Evolutionary conservation across 35 echinoderm and acorn worm species (phyloP), one percentile per base, ranked within the genome.

Genomic region (Chiridota heheva): DNA sequence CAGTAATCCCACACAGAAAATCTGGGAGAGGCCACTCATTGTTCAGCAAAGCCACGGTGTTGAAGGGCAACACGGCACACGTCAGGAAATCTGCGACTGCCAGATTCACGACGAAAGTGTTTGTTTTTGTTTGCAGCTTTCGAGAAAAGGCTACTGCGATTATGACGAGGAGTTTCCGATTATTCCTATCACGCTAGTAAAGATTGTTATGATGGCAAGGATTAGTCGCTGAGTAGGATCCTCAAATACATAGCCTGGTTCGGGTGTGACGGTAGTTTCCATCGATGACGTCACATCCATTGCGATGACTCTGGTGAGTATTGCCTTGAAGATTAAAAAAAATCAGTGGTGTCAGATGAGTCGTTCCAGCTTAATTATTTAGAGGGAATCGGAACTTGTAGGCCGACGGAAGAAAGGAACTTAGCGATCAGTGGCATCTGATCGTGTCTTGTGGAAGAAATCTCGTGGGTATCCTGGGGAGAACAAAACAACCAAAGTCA

Each of bases 71-170:
- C 2, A 56, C 53, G 2, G 85, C 38, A 36, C 78, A 75, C 1
- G 76, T 70, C 40, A 88, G 10, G 1, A 90, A 44, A 67, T 96
- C 91, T 20, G 91, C 73, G 33, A 76, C 33, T 12, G 78, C 81
- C 13, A 96, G 60, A 60, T 83, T 90, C 30, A 96, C 86, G 40
- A 96, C 91, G 35, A 96, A 96, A 2, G 75, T 58, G 28, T 89
- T 96, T 36, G 86, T 85, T 0, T 73, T 67, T 28, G 81, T 94
- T 44, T 94, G 91, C 0, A 94, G 73, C 34, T 80, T 67, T 68
- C 41, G 73, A 0, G 86, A 84, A 33, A 88, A 77, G 13, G 65
- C 20, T 4, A 94, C 91, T 6, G 91, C 91, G 6, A 88, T 38
- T 25, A 90, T 72, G 15, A 90, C 82, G 34, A 96, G 41, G 25